Evolutionary conservation across 2,113 vertebrate species (phyloP).

Genomic region (Ariopsis seemanni): DNA sequence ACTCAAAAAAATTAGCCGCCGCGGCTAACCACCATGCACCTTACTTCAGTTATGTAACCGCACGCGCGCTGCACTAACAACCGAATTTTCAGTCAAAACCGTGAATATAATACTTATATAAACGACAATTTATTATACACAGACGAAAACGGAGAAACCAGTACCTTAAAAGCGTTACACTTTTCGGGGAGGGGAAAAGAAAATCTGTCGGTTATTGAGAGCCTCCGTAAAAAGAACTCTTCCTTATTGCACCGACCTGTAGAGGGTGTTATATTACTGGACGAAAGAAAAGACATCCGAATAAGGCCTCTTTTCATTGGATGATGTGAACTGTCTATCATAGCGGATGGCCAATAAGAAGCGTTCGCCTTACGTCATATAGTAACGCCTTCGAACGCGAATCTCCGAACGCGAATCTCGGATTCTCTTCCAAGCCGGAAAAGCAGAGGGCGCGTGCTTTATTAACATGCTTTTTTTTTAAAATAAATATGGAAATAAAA

Average conservation of each 20-base stretch:
- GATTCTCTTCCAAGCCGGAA: neutral
- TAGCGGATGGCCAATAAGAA: conserved; percentile 48
- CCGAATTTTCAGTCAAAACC: neutral
- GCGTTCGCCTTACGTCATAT: neutral
- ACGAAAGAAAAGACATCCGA: conserved; percentile 55
- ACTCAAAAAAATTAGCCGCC: too few species aligned
- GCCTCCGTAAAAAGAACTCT: conserved; percentile 73
- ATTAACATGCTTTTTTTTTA: too few species aligned
- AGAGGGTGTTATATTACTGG: conserved; percentile 76
- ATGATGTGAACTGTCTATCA: conserved; percentile 46
- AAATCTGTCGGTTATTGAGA: conserved; percentile 57
- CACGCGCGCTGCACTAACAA: neutral
- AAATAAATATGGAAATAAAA: too few species aligned
- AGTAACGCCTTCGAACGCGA: conserved; percentile 44
- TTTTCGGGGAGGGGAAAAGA: conserved; percentile 4
- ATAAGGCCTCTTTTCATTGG: conserved; percentile 59
- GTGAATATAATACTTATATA: neutral
- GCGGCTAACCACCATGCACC: conserved; percentile 18
- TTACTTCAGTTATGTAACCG: conserved; percentile 10
- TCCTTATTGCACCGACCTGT: conserved; percentile 73
- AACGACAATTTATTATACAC: too few species aligned
- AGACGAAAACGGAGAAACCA: neutral
- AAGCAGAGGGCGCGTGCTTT: too few species aligned
- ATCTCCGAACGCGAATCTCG: conserved; percentile 8
- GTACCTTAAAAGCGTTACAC: conserved; percentile 44